These are phyloP conservation scores for Palaemon carinicauda DNA, from an alignment of 1,140 invertebrate species.

Conservation along the genomic window DNA sequence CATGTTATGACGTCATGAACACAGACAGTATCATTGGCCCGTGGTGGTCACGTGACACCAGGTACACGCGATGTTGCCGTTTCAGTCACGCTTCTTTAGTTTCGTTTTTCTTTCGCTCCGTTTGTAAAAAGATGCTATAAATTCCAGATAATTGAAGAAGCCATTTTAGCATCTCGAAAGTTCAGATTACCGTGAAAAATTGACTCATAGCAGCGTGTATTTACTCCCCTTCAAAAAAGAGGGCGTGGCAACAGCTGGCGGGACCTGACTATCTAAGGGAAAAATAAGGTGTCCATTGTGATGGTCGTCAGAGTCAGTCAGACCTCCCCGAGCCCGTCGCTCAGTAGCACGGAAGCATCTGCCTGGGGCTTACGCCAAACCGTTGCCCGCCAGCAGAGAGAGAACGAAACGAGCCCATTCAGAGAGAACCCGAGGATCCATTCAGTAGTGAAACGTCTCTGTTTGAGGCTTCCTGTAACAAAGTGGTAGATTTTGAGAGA, in stretches of 20 bases:
- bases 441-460: background rate
- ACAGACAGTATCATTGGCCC: slow-evolving; percentile 26
- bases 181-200: background rate
- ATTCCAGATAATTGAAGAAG: background rate
- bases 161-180: background rate
- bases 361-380: slow-evolving; percentile 8
- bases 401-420: background rate
- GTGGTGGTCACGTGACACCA: slow-evolving; percentile 37
- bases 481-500: background rate
- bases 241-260: slow-evolving; percentile 18
- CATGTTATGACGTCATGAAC: slow-evolving; percentile 31
- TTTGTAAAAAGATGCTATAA: background rate
- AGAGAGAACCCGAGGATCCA: background rate
- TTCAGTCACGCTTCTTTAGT: slow-evolving; percentile 14
- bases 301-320: background rate
- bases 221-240: background rate
- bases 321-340: background rate
- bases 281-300: slow-evolving; percentile 26
- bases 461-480: too few relatives aligned
- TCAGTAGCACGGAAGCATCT: slow-evolving; percentile 45
- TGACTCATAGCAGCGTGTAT: background rate
- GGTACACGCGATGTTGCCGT: background rate
- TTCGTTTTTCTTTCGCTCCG: background rate
- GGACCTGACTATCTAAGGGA: slow-evolving; percentile 28
- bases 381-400: background rate